These are phyloP conservation scores for Drosophila rhopaloa DNA, from an alignment of 1,140 invertebrate species.

Conservation along the genomic window DNA sequence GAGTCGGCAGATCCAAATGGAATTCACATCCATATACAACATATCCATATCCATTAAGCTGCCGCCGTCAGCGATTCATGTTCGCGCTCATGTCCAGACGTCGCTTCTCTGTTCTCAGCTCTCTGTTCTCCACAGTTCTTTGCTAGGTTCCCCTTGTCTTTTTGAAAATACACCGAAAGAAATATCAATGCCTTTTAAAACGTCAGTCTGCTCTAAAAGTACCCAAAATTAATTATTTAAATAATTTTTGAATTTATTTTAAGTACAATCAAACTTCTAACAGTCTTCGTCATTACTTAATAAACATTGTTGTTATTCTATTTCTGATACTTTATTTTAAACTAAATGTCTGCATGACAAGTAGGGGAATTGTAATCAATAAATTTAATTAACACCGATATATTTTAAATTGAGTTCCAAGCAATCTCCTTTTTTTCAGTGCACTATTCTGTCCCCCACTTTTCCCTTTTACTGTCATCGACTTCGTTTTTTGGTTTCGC, in stretches of 20 bases:
- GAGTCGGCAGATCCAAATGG: slow-evolving; percentile 22
- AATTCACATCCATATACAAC: slow-evolving; percentile 46
- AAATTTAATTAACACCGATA: no score
- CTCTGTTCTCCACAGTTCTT: neutral
- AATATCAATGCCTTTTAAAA: neutral
- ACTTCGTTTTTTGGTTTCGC: slow-evolving; percentile 60
- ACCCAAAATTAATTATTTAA: no score
- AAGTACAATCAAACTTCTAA: neutral
- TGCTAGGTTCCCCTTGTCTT: neutral
- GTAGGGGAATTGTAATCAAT: no score
- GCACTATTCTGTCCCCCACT: slow-evolving; percentile 14
- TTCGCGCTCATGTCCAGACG: slow-evolving; percentile 76
- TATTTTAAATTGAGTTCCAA: no score
- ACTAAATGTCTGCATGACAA: no score
- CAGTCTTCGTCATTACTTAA: no score
- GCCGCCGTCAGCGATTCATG: slow-evolving; percentile 80
- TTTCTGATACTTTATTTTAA: no score
- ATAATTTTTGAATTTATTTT: no score
- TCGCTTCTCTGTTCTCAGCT: slow-evolving; percentile 45
- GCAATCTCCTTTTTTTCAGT: neutral
- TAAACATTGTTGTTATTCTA: no score
- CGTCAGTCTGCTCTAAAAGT: no score
- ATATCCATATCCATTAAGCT: slow-evolving; percentile 77
- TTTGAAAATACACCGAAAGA: neutral
- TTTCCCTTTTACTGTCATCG: slow-evolving; percentile 33